Evolutionary conservation across 2,888 invertebrate species (phyloP).

Genomic region (Leucophenga maculata): DNA sequence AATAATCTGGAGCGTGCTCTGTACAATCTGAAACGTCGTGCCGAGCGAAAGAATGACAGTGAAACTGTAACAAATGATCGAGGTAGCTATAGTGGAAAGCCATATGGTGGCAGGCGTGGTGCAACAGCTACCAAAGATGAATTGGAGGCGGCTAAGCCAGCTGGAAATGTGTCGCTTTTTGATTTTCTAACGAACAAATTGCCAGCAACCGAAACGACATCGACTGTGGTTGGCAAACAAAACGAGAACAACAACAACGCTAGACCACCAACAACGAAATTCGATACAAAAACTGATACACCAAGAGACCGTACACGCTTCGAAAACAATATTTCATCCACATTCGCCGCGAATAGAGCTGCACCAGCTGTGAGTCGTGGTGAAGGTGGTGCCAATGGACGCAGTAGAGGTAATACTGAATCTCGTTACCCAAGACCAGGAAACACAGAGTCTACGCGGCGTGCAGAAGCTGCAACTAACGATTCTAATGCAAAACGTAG

Average conservation of each 20-base stretch:
- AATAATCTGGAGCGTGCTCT: constrained; percentile 84
- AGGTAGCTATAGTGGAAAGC: constrained; percentile 27
- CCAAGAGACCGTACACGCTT: constrained; percentile 59
- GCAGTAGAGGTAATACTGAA: neutral
- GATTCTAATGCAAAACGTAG: constrained; percentile 36
- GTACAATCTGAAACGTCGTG: constrained; percentile 77
- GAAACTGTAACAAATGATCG: constrained; percentile 37
- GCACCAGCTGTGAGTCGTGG: constrained; percentile 34
- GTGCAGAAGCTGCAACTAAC: constrained; percentile 14
- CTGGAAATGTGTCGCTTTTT: constrained; percentile 85
- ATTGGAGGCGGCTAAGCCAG: constrained; percentile 79
- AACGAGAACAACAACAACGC: neutral
- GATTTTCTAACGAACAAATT: constrained; percentile 88
- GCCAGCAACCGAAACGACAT: constrained; percentile 46
- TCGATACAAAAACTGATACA: neutral
- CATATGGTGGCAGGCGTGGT: constrained; percentile 56
- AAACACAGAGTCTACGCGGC: neutral
- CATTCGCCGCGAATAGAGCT: constrained; percentile 67
- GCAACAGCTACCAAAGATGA: constrained; percentile 74
- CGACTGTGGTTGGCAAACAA: constrained; percentile 32
- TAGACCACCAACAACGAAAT: neutral
- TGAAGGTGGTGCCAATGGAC: constrained; percentile 36
- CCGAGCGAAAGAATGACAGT: constrained; percentile 70
- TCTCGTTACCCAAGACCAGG: constrained; percentile 25
- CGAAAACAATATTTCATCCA: constrained; percentile 72